These are phyloP conservation scores for Chironomus striatipennis DNA, from an alignment of 1,140 invertebrate genomes.

Conservation along the genomic window DNA sequence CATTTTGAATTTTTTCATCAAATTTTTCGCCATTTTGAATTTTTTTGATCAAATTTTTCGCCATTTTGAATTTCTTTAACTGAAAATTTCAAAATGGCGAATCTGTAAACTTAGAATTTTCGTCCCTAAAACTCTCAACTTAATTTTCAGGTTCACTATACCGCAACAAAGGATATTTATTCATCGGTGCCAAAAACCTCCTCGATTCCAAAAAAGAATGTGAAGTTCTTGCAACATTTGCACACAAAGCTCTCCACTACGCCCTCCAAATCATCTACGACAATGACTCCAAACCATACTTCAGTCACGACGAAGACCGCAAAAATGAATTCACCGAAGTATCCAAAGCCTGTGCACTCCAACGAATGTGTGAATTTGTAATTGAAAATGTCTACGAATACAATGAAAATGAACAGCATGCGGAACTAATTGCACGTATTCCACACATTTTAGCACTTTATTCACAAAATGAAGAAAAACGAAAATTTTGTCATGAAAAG, in stretches of 20 bases:
- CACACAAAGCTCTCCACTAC: not conserved
- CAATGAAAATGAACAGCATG: not conserved
- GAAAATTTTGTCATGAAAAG: not conserved
- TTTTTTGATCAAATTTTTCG: too few species aligned
- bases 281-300: not conserved
- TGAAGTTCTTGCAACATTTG: not conserved
- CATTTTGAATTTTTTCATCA: too few species aligned
- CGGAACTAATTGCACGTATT: not conserved
- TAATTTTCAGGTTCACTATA: not conserved
- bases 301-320: not conserved
- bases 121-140: too few species aligned
- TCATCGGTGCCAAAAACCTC: not conserved
- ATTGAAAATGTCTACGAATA: constrained; percentile 1
- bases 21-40: too few species aligned
- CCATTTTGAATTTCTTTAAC: too few species aligned
- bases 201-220: not conserved
- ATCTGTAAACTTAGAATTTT: too few species aligned
- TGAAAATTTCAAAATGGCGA: too few species aligned
- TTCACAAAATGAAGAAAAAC: not conserved
- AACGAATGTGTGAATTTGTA: not conserved
- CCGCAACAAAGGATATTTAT: not conserved
- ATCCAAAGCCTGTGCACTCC: not conserved
- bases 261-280: not conserved
- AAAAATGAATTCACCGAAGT: not conserved
- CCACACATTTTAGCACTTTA: not conserved